Conservation (phyloP, 2,113 vertebrate species). For the Euleptes europaea region DNA sequence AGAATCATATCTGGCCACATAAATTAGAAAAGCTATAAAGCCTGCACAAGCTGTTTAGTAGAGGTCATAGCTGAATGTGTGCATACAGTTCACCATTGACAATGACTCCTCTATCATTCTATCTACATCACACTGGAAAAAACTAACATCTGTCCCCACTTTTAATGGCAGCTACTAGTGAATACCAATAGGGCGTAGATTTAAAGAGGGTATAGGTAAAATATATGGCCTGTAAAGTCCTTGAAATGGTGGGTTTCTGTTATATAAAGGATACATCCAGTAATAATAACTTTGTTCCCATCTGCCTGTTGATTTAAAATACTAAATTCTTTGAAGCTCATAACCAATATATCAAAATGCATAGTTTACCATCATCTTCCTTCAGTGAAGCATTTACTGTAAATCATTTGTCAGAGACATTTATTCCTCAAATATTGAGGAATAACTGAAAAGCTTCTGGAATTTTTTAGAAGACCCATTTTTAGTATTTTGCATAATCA, state of each 20-base stretch:
- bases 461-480: slow-evolving; percentile 40
- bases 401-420: slow-evolving; percentile 53
- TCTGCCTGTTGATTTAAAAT: slow-evolving; percentile 57
- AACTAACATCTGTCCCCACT: not conserved
- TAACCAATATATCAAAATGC: slow-evolving; percentile 51
- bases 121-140: too few species aligned
- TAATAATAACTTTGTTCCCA: slow-evolving; percentile 20
- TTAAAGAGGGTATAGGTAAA: not conserved
- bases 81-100: not conserved
- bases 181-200: not conserved
- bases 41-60: not conserved
- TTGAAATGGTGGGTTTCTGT: too few species aligned
- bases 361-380: slow-evolving; percentile 53
- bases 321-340: slow-evolving; percentile 45
- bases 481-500: slow-evolving; percentile 48
- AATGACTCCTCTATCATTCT: not conserved
- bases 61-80: not conserved
- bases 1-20: not conserved
- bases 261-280: too few species aligned
- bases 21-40: not conserved
- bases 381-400: slow-evolving; percentile 58
- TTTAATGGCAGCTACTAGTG: not conserved
- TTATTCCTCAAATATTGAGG: slow-evolving; percentile 36
- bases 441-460: slow-evolving; percentile 12
- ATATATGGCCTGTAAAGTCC: not conserved